Conservation (phyloP, 2,888 invertebrate species). For the Synergus gifuensis region DNA sequence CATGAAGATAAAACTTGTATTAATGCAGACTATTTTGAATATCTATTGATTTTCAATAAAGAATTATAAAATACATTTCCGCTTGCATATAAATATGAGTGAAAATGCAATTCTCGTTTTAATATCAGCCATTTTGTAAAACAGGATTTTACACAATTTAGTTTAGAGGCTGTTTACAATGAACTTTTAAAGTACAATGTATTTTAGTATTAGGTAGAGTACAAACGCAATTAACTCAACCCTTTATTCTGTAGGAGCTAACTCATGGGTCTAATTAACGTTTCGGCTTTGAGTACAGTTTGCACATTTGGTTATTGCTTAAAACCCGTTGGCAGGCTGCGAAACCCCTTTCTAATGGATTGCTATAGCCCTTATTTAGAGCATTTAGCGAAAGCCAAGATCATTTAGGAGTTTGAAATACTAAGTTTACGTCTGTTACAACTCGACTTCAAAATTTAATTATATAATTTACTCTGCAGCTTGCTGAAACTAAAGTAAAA, state of each 20-base stretch:
- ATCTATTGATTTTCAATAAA: background rate
- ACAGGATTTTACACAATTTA: background rate
- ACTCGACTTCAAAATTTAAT: conserved; percentile 20
- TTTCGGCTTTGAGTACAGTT: conserved; percentile 12
- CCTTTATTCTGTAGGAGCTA: conserved; percentile 19
- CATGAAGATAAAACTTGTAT: background rate
- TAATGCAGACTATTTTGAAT: background rate
- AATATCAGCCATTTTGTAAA: background rate
- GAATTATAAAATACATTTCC: background rate
- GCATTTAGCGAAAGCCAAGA: conserved; percentile 34
- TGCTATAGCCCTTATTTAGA: conserved; percentile 8
- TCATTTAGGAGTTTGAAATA: conserved; percentile 35
- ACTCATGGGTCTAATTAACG: conserved; percentile 37
- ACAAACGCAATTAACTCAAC: conserved; percentile 6
- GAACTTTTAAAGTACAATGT: background rate
- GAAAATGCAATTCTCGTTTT: background rate
- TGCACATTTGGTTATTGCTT: conserved; percentile 41
- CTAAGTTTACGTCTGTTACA: background rate
- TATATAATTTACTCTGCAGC: background rate
- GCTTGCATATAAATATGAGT: background rate
- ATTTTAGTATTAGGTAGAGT: conserved; percentile 3
- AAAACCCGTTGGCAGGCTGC: conserved; percentile 18
- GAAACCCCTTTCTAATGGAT: conserved; percentile 20
- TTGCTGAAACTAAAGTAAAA: background rate
- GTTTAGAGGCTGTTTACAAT: background rate